Evolutionary conservation across 2,888 invertebrate species (phyloP), one percentile per base, ranked within the genome.

Genomic region (Cerceris ruficornis): DNA sequence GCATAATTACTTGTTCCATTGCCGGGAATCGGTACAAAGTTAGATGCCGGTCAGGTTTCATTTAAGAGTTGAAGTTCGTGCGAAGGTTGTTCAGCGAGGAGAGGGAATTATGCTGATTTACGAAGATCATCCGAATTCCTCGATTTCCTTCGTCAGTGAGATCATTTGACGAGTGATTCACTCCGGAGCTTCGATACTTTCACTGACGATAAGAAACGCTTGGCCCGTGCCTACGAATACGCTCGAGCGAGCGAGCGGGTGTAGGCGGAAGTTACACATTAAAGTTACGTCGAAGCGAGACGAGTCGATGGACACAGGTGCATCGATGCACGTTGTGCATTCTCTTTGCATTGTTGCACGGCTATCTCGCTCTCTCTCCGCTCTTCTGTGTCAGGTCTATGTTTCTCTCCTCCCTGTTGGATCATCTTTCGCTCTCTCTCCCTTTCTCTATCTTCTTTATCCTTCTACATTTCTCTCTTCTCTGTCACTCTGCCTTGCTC

Each of bases 181-280:
- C 46, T 8, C 46, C 2, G 11, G 11, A 46, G 9, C 46, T 11
- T 46, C n/a, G 62, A 59, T 79, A 85, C 85, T 85, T 85, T 85
- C 85, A 85, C 85, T 86, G 68, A 52, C 79, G 15, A n/a, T 58
- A 58, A 66, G 61, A 15, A 17, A 66, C 55, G 52, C 62, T 49
- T 52, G 66, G 74, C 55, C 46, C 69, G 60, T 59, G 68, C 49
- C 62, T 46, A 50, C 52, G 69, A 62, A 73, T 62, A 57, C 52
- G 43, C 65, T 50, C 41, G 64, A 17, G 46, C 15, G 46, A 11
- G 42, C 65, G 74, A 62, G 57, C 46, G 60, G 61, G 80, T 65
- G 85, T 83, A 73, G 85, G 82, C 85, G 86, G 84, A 87, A 85
- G 85, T 87, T 84, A 77, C 80, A 82, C 78, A 78, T 80, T 82